Evolutionary conservation across 2,797 vertebrate species (phyloP).

Genomic region (Danio kyathit): DNA sequence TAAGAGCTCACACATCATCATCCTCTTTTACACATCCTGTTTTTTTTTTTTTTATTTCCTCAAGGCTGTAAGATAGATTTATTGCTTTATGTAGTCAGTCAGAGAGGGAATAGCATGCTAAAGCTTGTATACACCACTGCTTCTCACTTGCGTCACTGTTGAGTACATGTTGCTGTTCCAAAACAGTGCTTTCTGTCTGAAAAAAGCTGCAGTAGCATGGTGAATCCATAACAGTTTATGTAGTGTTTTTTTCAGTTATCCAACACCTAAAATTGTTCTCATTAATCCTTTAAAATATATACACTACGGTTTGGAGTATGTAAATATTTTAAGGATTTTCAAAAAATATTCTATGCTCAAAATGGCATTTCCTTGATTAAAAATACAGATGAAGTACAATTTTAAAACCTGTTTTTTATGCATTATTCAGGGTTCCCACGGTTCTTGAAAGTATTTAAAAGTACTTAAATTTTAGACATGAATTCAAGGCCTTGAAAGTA

Average conservation of each 20-base stretch:
- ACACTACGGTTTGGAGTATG: not conserved
- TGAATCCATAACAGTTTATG: not conserved
- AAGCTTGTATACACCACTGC: not conserved
- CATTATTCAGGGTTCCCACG: too few species aligned
- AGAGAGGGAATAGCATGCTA: not conserved
- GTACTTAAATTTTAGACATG: too few species aligned
- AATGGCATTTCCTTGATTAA: not conserved
- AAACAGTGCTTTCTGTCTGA: not conserved
- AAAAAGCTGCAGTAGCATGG: too few species aligned
- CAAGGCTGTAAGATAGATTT: not conserved
- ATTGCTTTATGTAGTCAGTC: not conserved
- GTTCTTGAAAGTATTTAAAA: too few species aligned
- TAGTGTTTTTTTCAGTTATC: not conserved
- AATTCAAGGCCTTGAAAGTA: too few species aligned
- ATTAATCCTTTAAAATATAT: not conserved
- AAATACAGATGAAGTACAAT: not conserved
- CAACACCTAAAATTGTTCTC: not conserved
- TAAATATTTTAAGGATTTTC: not conserved
- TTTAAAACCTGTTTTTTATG: too few species aligned
- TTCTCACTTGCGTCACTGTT: not conserved
- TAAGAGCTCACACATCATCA: not conserved
- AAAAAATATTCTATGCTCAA: not conserved
- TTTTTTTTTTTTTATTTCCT: not conserved
- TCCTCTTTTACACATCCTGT: slow-evolving; percentile 3
- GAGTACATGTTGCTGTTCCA: not conserved